phyloP scores from a whole-genome alignment of 64 coral and sea anemone genomes.

The Actinia tenebrosa region DNA sequence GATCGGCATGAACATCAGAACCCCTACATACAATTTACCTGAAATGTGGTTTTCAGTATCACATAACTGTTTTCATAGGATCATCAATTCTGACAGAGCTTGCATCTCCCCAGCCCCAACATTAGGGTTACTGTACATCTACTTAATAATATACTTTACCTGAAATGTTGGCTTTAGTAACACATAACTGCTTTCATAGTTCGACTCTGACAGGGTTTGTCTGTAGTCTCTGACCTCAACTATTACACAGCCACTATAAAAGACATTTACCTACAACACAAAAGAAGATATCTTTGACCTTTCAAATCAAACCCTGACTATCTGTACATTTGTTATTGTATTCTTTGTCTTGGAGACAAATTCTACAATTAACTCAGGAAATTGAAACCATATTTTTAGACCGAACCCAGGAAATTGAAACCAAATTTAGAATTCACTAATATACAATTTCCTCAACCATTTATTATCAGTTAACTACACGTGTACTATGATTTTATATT shows the following conservation, averaged over 20 bases:
- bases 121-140: neutral
- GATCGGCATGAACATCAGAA: no score
- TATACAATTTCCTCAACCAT: neutral
- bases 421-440: neutral
- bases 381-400: conserved; percentile 5
- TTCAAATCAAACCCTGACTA: neutral
- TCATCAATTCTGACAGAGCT: neutral
- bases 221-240: conserved; percentile 95
- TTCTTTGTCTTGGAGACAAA: neutral
- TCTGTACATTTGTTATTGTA: neutral
- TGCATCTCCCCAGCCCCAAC: neutral
- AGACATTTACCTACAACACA: conserved; percentile 67
- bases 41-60: no score
- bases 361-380: neutral
- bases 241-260: conserved; percentile 98
- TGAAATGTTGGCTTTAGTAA: conserved; percentile 89
- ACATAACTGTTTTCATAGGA: no score
- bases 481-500: neutral
- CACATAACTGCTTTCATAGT: conserved; percentile 87
- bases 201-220: conserved; percentile 34
- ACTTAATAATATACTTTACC: conserved; percentile 35
- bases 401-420: neutral
- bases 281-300: neutral
- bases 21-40: no score
- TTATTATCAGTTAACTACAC: neutral